These are phyloP conservation scores for Drosophila funebris DNA, from an alignment of 1,140 invertebrate species.

Conservation along the genomic window DNA sequence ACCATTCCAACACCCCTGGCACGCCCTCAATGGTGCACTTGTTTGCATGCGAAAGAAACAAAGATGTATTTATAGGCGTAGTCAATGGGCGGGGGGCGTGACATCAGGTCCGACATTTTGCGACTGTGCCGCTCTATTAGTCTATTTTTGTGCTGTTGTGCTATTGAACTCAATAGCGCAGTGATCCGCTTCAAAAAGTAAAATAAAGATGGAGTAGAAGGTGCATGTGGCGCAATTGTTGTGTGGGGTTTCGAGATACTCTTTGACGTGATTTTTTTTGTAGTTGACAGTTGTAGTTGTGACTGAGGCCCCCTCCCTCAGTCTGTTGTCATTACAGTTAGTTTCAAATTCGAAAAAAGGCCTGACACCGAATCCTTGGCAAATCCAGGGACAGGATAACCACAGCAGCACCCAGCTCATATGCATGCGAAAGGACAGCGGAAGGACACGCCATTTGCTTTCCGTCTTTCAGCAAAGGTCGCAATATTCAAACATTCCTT, in stretches of 20 bases:
- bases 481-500: conserved; percentile 41
- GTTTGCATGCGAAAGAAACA: conserved; percentile 70
- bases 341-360: conserved; percentile 59
- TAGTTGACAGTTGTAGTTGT: background rate
- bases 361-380: conserved; percentile 57
- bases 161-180: conserved; percentile 76
- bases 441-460: conserved; percentile 35
- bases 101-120: no score
- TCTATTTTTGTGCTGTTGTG: conserved; percentile 73
- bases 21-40: conserved; percentile 59
- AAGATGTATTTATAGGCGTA: conserved; percentile 60
- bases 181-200: conserved; percentile 25
- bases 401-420: conserved; percentile 30
- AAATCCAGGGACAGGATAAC: conserved; percentile 38
- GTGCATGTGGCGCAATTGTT: conserved; percentile 5
- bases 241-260: background rate
- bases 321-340: conserved; percentile 50
- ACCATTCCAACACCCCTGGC: conserved; percentile 49
- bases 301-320: no score
- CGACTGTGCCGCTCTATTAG: conserved; percentile 57
- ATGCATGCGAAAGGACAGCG: conserved; percentile 27
- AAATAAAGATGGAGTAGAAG: no score
- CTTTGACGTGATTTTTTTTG: conserved; percentile 16
- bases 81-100: background rate
- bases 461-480: conserved; percentile 57